A percentile compares a stretch with the other conserved stretches of the same genome.
Evolutionary conservation across 2,113 vertebrate genomes (phyloP).

Genomic region (Halichoerus grypus): DNA sequence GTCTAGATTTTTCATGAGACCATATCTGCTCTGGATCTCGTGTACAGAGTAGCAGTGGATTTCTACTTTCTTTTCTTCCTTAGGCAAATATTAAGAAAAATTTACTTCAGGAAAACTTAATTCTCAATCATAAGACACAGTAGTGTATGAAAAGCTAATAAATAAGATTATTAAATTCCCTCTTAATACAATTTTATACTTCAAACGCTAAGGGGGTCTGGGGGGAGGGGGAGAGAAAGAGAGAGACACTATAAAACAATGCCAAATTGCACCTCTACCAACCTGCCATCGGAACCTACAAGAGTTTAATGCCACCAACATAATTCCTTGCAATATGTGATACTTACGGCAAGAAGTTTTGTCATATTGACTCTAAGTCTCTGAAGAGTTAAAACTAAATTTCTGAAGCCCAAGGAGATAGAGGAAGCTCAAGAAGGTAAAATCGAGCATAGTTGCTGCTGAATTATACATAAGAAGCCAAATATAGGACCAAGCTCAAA

Average conservation of each 20-base stretch:
- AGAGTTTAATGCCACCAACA: background rate
- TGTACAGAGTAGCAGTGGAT: background rate
- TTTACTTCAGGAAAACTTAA: background rate
- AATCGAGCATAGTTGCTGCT: background rate
- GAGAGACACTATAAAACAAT: background rate
- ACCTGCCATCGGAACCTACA: background rate
- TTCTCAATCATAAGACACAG: background rate
- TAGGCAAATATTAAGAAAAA: background rate
- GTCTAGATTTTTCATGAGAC: background rate
- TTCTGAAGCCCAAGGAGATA: background rate
- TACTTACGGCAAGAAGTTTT: background rate
- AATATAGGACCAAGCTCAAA: background rate
- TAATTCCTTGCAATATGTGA: background rate
- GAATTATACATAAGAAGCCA: background rate
- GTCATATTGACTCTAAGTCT: background rate
- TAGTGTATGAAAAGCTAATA: background rate
- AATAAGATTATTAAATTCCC: background rate
- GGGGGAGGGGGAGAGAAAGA: background rate
- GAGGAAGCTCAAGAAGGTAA: background rate
- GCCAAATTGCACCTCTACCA: background rate
- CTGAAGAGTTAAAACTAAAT: background rate
- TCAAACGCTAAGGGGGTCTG: background rate
- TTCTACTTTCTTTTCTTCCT: background rate
- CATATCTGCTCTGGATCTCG: background rate
- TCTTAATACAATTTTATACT: background rate